Evolutionary conservation across 1,140 invertebrate species (phyloP), one percentile per base, ranked within the genome.

Genomic region (Macrocentrus cingulum): DNA sequence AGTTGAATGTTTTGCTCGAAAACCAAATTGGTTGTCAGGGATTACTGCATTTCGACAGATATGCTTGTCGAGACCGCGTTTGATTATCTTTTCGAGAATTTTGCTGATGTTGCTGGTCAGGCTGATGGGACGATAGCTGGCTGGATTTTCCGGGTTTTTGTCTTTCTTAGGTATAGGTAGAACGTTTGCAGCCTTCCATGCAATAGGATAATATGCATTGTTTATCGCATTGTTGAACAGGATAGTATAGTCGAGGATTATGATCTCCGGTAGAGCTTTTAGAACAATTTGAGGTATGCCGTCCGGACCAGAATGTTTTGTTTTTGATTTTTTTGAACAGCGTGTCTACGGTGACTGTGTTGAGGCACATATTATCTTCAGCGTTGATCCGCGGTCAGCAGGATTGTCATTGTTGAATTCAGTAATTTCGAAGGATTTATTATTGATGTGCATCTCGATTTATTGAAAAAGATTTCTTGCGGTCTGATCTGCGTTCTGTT

Each of bases 1-100:
- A 0, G 74, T 77, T 5, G 52, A 61, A 23, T 68, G 63, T 20
- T 50, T 25, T 42, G 23, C 25, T 53, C 65, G 59, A 48, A 79
- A 79, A 1, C 71, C 72, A 53, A 74, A 76, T 49, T 77, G 71
- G 2, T 63, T 20, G 44, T 61, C n/a, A 0, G 37, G 60, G 2
- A 52, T 56, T 13, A 63, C 62, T 11, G 49, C 41, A 11, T 39
- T 15, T 45, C 23, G 34, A 4, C 22, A 11, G 9, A 15, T 29
- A 42, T 48, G 5, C 15, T 18, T 36, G 22, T 49, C 1, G 7
- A 61, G 25, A 42, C 46, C 56, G 18, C 1, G 59, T 4, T 56
- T 56, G 2, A 65, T 50, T 16, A 57, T 48, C 37, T 23, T 59
- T 54, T 66, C 63, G 9, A 49, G 56, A 3, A 62, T 11, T 58